Conservation (phyloP, 2,888 invertebrate species). For the Chymomyza amoena region DNA sequence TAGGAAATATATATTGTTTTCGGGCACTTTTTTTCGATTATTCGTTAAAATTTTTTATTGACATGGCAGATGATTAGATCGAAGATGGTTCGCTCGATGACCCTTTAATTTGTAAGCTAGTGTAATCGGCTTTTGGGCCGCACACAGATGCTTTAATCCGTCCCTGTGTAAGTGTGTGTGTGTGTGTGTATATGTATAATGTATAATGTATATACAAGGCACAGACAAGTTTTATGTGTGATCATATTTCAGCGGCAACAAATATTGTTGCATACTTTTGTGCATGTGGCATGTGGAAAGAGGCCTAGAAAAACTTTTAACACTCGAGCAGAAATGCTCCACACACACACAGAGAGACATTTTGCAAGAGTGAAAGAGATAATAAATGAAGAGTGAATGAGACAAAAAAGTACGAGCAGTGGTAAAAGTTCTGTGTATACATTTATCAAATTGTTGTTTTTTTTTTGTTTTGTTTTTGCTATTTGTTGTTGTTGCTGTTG, state of each 20-base stretch:
- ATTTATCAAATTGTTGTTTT: conserved; percentile 65
- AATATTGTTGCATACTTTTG: conserved; percentile 30
- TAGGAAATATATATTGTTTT: no score
- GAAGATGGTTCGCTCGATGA: no score
- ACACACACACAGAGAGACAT: background rate
- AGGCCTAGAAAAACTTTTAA: conserved; percentile 9
- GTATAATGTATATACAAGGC: no score
- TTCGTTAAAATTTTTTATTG: no score
- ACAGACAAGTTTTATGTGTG: conserved; percentile 12
- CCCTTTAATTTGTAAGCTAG: no score
- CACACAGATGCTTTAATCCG: no score
- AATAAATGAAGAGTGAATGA: background rate
- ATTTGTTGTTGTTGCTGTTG: conserved; percentile 18
- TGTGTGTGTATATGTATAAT: conserved; percentile 13
- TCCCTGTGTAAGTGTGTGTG: background rate
- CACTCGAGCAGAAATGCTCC: background rate
- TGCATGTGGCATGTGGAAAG: conserved; percentile 18
- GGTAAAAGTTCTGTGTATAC: conserved; percentile 38
- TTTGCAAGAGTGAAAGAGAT: background rate
- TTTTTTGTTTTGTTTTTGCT: background rate
- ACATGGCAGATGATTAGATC: no score
- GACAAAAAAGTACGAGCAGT: conserved; percentile 4
- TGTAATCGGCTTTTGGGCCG: no score
- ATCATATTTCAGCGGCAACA: conserved; percentile 25
- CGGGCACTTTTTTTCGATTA: no score